Evolutionary conservation across 37 sponge, comb jelly and placozoan species (phyloP).

Genomic region (Halichondria panicea): DNA sequence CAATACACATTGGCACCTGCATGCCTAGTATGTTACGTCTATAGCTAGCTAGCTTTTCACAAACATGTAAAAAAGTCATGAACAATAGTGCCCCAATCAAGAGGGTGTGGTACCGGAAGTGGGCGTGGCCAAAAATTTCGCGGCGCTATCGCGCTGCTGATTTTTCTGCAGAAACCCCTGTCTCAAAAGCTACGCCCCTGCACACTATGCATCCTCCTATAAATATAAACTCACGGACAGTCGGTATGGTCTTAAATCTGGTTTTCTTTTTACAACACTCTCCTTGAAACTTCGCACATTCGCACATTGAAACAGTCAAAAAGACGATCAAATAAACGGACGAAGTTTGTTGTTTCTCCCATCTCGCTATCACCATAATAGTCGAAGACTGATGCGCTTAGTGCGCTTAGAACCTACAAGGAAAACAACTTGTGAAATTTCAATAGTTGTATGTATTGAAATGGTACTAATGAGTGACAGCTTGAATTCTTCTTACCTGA

Average conservation of each 20-base stretch:
- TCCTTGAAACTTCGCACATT: conserved; percentile 2
- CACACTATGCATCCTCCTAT: no score
- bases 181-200: no score
- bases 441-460: not conserved
- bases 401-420: conserved; percentile 9
- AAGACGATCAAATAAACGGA: conserved; percentile 8
- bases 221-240: conserved; percentile 7
- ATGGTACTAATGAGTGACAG: no score
- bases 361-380: conserved; percentile 9
- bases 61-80: no score
- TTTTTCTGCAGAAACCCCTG: no score
- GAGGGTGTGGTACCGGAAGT: no score
- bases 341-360: conserved; percentile 10
- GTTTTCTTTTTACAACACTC: conserved; percentile 10
- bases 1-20: no score
- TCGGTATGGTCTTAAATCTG: conserved; percentile 15
- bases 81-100: no score
- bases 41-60: no score
- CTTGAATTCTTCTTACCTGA: not conserved
- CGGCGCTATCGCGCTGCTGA: no score
- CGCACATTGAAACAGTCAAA: conserved; percentile 30
- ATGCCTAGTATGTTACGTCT: no score
- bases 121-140: no score
- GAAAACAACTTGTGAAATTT: not conserved
- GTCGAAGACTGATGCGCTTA: conserved; percentile 5